phyloP scores from a whole-genome alignment of 2,888 invertebrate species.

The Baccha elongata region DNA sequence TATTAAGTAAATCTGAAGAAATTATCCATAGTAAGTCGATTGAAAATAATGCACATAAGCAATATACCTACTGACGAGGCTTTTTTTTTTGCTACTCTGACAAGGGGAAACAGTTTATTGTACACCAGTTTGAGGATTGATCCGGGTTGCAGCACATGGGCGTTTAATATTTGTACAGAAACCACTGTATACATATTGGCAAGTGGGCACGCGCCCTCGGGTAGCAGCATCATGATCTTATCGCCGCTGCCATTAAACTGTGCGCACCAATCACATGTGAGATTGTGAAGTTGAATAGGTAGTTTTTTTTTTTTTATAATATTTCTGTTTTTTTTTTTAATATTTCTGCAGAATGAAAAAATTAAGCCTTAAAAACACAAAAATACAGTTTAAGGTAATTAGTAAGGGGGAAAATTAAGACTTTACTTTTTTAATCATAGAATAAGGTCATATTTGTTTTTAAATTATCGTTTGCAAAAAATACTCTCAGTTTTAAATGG shows the following conservation, averaged over 20 bases:
- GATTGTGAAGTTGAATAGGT: constrained; percentile 40
- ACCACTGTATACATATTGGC: constrained; percentile 60
- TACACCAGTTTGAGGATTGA: constrained; percentile 31
- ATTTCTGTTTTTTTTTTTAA: too few species aligned
- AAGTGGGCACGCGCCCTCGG: constrained; percentile 78
- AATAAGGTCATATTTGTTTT: too few species aligned
- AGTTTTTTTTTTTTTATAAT: constrained; percentile 7
- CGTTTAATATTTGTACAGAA: constrained; percentile 59
- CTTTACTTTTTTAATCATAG: too few species aligned
- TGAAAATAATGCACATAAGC: constrained; percentile 66
- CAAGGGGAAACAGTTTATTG: constrained; percentile 8
- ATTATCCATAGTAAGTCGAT: constrained; percentile 72
- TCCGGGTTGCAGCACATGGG: constrained; percentile 56
- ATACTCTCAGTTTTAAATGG: too few species aligned
- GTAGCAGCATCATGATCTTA: constrained; percentile 76
- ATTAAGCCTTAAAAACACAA: too few species aligned
- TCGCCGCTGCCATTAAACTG: constrained; percentile 63
- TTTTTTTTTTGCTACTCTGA: neutral
- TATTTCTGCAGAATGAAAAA: too few species aligned
- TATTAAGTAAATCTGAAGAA: constrained; percentile 69
- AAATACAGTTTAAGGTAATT: too few species aligned
- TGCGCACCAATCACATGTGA: constrained; percentile 44
- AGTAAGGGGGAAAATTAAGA: too few species aligned
- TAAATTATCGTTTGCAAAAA: too few species aligned
- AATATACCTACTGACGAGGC: constrained; percentile 9